Conservation (phyloP, 1,140 invertebrate species). For the Chymomyza costata region DNA sequence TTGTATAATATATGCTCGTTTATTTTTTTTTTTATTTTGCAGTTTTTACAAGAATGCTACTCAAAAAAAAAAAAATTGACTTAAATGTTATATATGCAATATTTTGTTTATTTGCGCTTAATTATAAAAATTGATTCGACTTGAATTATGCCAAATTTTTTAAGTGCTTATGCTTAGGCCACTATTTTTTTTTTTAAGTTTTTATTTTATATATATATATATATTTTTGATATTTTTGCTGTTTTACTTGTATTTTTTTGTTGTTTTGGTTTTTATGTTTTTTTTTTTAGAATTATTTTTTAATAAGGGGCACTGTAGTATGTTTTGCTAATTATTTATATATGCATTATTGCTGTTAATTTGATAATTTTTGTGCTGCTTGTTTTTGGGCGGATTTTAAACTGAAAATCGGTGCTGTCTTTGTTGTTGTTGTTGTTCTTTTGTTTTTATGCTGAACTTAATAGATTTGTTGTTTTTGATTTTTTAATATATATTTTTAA, state of each 20-base stretch:
- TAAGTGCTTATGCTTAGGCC: slow-evolving; percentile 26
- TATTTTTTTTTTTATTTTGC: slow-evolving; percentile 2
- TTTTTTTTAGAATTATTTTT: slow-evolving; percentile 18
- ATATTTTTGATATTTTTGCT: slow-evolving; percentile 55
- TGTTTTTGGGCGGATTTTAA: slow-evolving; percentile 46
- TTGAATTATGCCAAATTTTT: slow-evolving; percentile 26
- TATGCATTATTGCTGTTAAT: slow-evolving; percentile 7
- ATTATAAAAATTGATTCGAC: slow-evolving; percentile 18
- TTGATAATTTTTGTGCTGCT: slow-evolving; percentile 9
- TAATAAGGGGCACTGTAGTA: slow-evolving; percentile 15
- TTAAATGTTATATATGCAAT: too few relatives aligned
- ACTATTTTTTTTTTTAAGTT: slow-evolving; percentile 26
- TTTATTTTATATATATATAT: too few relatives aligned
- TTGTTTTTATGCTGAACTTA: slow-evolving; percentile 22
- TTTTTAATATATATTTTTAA: slow-evolving; percentile 1
- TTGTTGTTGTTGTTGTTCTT: slow-evolving; percentile 2
- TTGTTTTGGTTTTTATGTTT: slow-evolving; percentile 12
- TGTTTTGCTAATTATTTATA: slow-evolving; percentile 3
- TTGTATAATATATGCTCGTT: too few relatives aligned
- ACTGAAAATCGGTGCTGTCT: slow-evolving; percentile 41
- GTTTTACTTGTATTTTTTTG: slow-evolving; percentile 17
- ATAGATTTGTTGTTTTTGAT: slow-evolving; percentile 6
- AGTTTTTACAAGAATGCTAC: too few relatives aligned
- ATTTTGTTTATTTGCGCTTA: slow-evolving; percentile 11
- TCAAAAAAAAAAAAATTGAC: too few relatives aligned